Percentiles rank a stretch among this genome's conserved stretches.
Conservation (phyloP, 2,888 invertebrate genomes). For the Zygothrica quintamaculata region DNA sequence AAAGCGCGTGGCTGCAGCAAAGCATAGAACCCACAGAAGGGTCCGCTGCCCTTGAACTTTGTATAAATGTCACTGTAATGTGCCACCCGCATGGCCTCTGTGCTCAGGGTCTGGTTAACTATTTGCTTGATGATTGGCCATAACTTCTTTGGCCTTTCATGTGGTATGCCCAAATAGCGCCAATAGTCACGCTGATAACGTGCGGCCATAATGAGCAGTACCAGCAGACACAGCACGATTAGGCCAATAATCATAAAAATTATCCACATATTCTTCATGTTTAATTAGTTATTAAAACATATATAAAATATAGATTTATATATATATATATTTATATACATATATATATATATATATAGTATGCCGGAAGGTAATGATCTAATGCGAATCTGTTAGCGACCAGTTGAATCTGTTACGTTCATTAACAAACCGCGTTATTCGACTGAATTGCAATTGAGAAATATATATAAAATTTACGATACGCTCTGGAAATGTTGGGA, state of each 20-base stretch:
- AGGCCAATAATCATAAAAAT: constrained; percentile 74
- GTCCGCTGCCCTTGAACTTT: constrained; percentile 77
- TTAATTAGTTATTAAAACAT: too few relatives aligned
- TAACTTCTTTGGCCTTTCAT: constrained; percentile 74
- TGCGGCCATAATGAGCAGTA: constrained; percentile 60
- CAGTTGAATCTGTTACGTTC: constrained; percentile 67
- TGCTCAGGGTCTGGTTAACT: constrained; percentile 57
- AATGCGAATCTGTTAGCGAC: constrained; percentile 61
- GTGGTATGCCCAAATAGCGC: constrained; percentile 78
- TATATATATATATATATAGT: too few relatives aligned
- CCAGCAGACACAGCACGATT: constrained; percentile 63
- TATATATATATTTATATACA: too few relatives aligned
- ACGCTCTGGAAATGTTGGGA: constrained; percentile 50
- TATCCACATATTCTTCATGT: constrained; percentile 75
- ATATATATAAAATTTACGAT: constrained; percentile 71
- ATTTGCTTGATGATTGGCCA: constrained; percentile 66
- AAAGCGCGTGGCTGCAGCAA: constrained; percentile 76
- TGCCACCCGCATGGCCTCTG: constrained; percentile 60
- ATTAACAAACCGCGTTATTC: constrained; percentile 62
- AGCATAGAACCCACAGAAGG: constrained; percentile 82
- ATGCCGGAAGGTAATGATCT: constrained; percentile 71
- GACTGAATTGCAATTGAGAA: constrained; percentile 73
- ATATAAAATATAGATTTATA: too few relatives aligned
- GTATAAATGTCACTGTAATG: constrained; percentile 73
- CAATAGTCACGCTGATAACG: constrained; percentile 80